phyloP scores from a whole-genome alignment of 2,113 vertebrate genomes.

The Gadus macrocephalus region DNA sequence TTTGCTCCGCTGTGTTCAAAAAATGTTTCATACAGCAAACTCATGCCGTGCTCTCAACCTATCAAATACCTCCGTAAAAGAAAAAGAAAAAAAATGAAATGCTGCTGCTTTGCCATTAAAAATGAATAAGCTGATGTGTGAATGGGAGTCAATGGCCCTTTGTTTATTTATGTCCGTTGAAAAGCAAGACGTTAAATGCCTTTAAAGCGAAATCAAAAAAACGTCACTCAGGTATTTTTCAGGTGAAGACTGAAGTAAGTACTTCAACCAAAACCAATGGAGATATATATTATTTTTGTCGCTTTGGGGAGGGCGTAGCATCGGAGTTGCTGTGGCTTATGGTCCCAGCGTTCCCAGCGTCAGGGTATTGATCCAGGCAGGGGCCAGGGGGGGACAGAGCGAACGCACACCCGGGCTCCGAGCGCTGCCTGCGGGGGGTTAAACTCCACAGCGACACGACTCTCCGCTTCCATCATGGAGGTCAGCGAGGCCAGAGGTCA shows the following conservation, averaged over 20 bases:
- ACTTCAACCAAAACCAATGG: no score
- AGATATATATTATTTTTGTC: no score
- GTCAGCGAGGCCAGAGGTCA: conserved; percentile 67
- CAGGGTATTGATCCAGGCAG: conserved; percentile 47
- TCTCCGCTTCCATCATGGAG: conserved; percentile 55
- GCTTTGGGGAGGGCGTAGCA: no score
- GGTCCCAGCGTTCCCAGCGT: conserved; percentile 36
- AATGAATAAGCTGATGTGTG: no score
- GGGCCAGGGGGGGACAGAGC: conserved; percentile 1
- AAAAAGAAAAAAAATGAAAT: conserved; percentile 23
- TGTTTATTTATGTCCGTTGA: no score
- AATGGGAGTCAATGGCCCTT: no score
- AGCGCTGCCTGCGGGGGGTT: conserved; percentile 56
- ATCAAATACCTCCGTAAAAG: conserved; percentile 34
- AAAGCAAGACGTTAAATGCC: no score
- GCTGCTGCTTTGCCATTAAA: neutral
- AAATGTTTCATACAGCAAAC: conserved; percentile 32
- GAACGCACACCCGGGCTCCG: conserved; percentile 25
- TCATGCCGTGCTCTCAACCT: conserved; percentile 36
- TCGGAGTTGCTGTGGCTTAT: no score
- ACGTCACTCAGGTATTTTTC: no score
- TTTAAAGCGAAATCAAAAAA: no score
- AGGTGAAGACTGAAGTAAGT: no score
- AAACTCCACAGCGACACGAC: conserved; percentile 51
- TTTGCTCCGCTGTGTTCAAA: conserved; percentile 24